Evolutionary conservation across 1,140 invertebrate species (phyloP).

Genomic region (Agraylea sexmaculata): DNA sequence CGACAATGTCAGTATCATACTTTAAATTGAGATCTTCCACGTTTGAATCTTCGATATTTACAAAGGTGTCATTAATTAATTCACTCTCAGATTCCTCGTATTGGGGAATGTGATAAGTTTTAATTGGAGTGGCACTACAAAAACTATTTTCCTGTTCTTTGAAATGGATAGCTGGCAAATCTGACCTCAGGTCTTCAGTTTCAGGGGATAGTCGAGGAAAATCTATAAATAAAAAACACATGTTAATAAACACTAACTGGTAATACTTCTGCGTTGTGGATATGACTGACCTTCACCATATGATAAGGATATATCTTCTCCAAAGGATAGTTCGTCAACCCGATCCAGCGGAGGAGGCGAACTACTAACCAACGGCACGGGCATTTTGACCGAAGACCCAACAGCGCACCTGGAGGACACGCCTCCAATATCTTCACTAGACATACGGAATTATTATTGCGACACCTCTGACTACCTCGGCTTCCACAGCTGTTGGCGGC

Average conservation of each 20-base stretch:
- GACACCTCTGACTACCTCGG: neutral
- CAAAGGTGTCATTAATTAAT: neutral
- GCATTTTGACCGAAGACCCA: conserved; percentile 25
- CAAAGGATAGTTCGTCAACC: conserved; percentile 35
- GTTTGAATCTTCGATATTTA: conserved; percentile 26
- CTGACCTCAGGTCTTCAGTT: neutral
- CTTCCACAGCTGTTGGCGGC: no score
- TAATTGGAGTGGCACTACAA: neutral
- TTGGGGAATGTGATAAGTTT: neutral
- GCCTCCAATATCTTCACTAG: neutral
- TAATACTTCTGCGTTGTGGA: conserved; percentile 30
- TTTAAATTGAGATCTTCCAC: conserved; percentile 38
- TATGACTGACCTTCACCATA: no score
- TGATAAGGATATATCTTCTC: conserved; percentile 36
- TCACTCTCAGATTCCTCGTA: neutral
- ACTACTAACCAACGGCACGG: conserved; percentile 39
- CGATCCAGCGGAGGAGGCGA: conserved; percentile 39
- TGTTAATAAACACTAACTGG: conserved; percentile 2
- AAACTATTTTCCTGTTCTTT: neutral
- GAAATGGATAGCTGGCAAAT: neutral
- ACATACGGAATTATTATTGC: conserved; percentile 1
- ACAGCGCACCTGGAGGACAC: neutral
- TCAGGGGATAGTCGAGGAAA: conserved; percentile 1
- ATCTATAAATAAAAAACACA: neutral
- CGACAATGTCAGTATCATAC: conserved; percentile 22